Conservation (phyloP, 1,140 invertebrate genomes). For the Trachymyrmex cornetzi region DNA sequence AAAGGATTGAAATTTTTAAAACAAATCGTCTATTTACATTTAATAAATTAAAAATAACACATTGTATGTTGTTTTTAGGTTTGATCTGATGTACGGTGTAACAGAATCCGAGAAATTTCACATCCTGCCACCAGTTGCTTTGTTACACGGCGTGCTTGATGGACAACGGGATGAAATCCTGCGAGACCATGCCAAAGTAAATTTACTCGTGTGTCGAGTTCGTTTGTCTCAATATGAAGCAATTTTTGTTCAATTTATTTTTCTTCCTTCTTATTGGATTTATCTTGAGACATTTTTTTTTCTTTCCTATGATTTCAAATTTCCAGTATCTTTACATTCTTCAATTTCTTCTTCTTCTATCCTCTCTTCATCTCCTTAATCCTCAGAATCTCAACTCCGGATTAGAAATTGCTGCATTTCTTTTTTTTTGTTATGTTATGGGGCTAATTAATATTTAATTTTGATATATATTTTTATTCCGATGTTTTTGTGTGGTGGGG, state of each 20-base stretch:
- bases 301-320: background rate
- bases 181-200: constrained; percentile 90
- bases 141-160: constrained; percentile 93
- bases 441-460: no score
- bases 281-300: constrained; percentile 6
- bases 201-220: constrained; percentile 35
- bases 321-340: background rate
- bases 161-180: constrained; percentile 93
- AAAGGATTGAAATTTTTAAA: background rate
- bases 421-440: no score
- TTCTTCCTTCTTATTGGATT: background rate
- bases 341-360: background rate
- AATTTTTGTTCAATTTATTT: constrained; percentile 37
- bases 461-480: no score
- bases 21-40: background rate
- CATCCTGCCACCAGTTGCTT: constrained; percentile 91
- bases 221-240: background rate
- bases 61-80: constrained; percentile 86
- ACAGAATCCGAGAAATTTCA: constrained; percentile 96
- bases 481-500: no score
- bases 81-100: constrained; percentile 95
- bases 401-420: background rate
- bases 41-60: constrained; percentile 3
- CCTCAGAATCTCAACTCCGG: no score
- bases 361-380: background rate